Evolutionary conservation across 64 coral and sea anemone species (phyloP), one percentile per base, ranked within the genome.

Genomic region (Acropora yongei): DNA sequence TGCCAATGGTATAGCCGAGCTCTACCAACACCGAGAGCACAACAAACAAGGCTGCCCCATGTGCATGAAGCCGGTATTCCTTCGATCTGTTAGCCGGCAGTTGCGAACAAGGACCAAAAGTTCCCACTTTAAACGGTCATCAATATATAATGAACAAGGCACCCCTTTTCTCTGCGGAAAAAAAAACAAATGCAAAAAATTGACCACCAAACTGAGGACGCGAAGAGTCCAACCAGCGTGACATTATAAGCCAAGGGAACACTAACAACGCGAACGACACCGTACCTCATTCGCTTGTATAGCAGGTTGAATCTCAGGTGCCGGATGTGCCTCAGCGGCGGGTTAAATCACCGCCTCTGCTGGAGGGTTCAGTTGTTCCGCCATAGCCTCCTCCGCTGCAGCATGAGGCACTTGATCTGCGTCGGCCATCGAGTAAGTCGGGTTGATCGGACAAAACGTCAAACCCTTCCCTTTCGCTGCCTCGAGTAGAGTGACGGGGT

Each of bases 61-160:
- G 74, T 39, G 87, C 75, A 6, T 45, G 42, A 5, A 75, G 58
- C 18, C 53, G 16, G 49, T 65, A 89, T 0, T 43, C 19, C 19
- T 41, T 60, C 4, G 49, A 43, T 49, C 84, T 74, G 68, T 53
- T 16, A 39, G 8, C 65, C 5, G 4, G 47, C 3, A 74, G 71
- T 30, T 42, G 12, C 8, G 69, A 49, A 49, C 39, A 78, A 79
- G 57, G 76, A 13, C 75, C 50, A 77, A 65, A 58, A 91, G 48
- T 45, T 84, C 74, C 9, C 79, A 78, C 57, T 75, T 72, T 16
- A 82, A 72, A 18, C 79, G 57, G 41, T 91, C 89, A 40, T 84
- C 89, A 8, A 90, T 90, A 60, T 90, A 82, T 6, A 82, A 44
- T 18, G 78, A 72, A 67, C 78, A 90, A 40, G 69, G 79, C 41